Conservation (phyloP, 1,140 invertebrate species). For the Drosophila ogumai region DNA sequence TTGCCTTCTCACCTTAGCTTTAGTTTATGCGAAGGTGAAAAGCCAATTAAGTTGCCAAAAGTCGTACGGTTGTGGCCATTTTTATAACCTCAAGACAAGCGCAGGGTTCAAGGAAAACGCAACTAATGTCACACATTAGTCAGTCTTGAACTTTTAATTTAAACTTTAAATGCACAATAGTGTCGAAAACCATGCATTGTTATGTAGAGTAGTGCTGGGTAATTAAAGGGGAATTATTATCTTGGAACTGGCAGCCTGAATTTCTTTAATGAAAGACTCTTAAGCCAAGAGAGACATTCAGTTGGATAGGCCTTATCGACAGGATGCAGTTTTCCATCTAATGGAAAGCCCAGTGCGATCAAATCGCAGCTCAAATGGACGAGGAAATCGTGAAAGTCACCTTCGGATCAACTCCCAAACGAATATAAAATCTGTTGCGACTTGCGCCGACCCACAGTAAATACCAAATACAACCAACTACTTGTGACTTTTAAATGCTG, state of each 20-base stretch:
- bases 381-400: conserved; percentile 75
- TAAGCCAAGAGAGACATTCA: conserved; percentile 4
- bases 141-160: conserved; percentile 15
- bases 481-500: conserved; percentile 37
- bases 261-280: conserved; percentile 14
- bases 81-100: not conserved
- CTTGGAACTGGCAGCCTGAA: not conserved
- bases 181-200: not conserved
- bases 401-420: conserved; percentile 36
- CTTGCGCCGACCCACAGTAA: conserved; percentile 41
- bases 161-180: not conserved
- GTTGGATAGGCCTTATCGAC: conserved; percentile 25
- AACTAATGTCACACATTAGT: not conserved
- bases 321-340: conserved; percentile 28
- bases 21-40: not conserved
- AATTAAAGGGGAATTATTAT: not conserved
- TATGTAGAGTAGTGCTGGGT: not conserved
- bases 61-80: not conserved
- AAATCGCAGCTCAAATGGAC: conserved; percentile 17
- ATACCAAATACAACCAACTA: conserved; percentile 50
- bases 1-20: not conserved
- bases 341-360: conserved; percentile 21
- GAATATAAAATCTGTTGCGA: conserved; percentile 63
- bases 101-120: conserved; percentile 2
- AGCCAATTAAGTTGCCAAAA: not conserved